Percentiles rank a stretch among this genome's conserved stretches.
Conservation (phyloP, 2,797 vertebrate species). For the Danio choprae region DNA sequence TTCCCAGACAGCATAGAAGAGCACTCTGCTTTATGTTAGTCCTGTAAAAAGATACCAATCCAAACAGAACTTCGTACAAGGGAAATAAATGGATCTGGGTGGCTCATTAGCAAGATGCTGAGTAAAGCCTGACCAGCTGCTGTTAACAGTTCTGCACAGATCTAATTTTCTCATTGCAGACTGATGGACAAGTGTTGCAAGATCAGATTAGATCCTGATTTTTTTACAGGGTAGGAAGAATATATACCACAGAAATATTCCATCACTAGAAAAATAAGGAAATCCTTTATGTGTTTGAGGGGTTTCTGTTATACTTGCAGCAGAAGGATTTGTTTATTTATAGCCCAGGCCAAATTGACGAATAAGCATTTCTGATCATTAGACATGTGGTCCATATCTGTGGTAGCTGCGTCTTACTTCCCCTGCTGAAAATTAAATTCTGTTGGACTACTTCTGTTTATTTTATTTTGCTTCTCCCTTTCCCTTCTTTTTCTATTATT, state of each 20-base stretch:
- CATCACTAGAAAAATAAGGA: not conserved
- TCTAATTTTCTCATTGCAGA: slow-evolving; percentile 20
- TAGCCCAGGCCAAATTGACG: not conserved
- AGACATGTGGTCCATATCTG: slow-evolving; percentile 1
- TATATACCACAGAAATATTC: not conserved
- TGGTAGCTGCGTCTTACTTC: not conserved
- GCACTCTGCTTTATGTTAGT: slow-evolving; percentile 35
- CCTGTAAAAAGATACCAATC: slow-evolving; percentile 22
- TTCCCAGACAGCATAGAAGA: slow-evolving; percentile 25
- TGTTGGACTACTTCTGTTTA: not conserved
- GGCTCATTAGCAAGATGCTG: slow-evolving; percentile 17
- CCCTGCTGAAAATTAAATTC: not conserved
- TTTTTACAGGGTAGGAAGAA: too few relatives aligned
- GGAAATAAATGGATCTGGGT: slow-evolving; percentile 1
- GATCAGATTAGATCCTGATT: not conserved
- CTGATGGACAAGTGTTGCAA: not conserved
- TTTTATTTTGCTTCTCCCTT: not conserved
- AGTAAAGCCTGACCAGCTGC: slow-evolving; percentile 3
- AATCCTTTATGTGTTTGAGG: slow-evolving; percentile 2
- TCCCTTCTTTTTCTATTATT: too few relatives aligned
- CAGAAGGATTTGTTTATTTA: not conserved
- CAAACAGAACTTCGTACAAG: slow-evolving; percentile 12
- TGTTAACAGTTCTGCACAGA: not conserved
- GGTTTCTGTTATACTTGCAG: not conserved
- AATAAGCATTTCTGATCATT: not conserved